Percentiles rank a stretch among this genome's conserved stretches.
These are phyloP conservation scores for Panagrolaimus sp. DNA, from an alignment of 1,140 invertebrate species.

Conservation along the genomic window DNA sequence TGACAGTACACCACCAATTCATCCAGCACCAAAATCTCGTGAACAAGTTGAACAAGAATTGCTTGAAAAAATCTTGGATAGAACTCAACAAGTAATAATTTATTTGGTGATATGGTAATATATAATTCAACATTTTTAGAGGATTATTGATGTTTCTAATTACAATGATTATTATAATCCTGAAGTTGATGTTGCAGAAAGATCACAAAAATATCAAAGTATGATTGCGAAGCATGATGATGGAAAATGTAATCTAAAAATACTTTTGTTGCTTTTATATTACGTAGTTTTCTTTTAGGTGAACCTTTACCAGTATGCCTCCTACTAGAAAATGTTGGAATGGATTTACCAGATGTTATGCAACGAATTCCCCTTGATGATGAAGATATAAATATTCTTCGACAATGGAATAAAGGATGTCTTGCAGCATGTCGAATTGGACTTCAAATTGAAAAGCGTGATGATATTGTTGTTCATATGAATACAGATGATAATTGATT, in stretches of 20 bases:
- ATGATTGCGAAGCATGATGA: conserved; percentile 21
- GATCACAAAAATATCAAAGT: conserved; percentile 15
- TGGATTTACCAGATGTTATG: conserved; percentile 12
- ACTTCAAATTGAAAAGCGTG: background rate
- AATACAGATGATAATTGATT: background rate
- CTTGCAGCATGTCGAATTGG: background rate
- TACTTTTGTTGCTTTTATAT: too few relatives aligned
- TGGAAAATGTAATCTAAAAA: background rate
- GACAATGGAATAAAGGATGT: conserved; percentile 3
- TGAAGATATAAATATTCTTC: conserved; percentile 5
- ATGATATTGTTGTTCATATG: conserved; percentile 7
- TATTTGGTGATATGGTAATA: background rate
- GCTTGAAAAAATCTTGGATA: conserved; percentile 21
- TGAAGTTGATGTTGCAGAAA: conserved; percentile 21
- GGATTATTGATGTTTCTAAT: conserved; percentile 23
- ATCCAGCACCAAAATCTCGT: background rate
- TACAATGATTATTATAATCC: conserved; percentile 13
- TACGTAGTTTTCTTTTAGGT: too few relatives aligned
- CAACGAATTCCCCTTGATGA: background rate
- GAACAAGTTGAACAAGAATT: conserved; percentile 27
- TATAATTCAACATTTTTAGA: conserved; percentile 13
- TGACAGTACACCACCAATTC: background rate
- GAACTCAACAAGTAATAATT: conserved; percentile 21
- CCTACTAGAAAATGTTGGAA: background rate
- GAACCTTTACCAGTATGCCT: background rate